These are phyloP conservation scores for Chelonoidis abingdonii DNA, from an alignment of 2,113 vertebrate genomes.

Conservation along the genomic window DNA sequence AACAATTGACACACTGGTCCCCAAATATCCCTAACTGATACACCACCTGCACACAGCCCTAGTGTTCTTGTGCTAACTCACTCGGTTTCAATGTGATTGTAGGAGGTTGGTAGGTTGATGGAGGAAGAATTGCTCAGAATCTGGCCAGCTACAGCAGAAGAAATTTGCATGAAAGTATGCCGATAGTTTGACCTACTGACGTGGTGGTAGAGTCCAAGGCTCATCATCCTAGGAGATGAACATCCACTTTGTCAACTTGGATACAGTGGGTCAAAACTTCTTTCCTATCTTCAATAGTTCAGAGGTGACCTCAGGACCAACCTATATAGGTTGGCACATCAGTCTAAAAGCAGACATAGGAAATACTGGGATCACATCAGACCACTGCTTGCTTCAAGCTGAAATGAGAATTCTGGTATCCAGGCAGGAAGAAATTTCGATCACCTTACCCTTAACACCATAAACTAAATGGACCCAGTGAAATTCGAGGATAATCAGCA, in stretches of 20 bases:
- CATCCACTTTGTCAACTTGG: neutral
- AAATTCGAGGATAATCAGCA: neutral
- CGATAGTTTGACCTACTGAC: neutral
- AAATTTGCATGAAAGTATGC: neutral
- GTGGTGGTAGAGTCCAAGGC: neutral
- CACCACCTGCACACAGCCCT: neutral
- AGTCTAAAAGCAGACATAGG: neutral
- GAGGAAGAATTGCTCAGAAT: neutral
- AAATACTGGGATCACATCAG: neutral
- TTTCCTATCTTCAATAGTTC: neutral
- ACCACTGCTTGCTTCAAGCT: neutral
- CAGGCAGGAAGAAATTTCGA: neutral
- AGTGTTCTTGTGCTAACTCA: neutral
- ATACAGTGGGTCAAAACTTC: neutral
- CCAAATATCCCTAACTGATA: neutral
- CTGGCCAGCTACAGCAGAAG: neutral
- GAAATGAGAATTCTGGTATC: neutral
- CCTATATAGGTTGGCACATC: neutral
- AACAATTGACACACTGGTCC: neutral
- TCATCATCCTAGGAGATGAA: neutral
- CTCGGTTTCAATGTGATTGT: neutral
- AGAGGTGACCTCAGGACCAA: neutral
- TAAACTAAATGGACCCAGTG: neutral
- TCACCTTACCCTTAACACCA: neutral
- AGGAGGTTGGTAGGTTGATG: neutral